These are phyloP conservation scores for Setophaga kirtlandii DNA, from an alignment of 2,113 vertebrate species.

Conservation along the genomic window DNA sequence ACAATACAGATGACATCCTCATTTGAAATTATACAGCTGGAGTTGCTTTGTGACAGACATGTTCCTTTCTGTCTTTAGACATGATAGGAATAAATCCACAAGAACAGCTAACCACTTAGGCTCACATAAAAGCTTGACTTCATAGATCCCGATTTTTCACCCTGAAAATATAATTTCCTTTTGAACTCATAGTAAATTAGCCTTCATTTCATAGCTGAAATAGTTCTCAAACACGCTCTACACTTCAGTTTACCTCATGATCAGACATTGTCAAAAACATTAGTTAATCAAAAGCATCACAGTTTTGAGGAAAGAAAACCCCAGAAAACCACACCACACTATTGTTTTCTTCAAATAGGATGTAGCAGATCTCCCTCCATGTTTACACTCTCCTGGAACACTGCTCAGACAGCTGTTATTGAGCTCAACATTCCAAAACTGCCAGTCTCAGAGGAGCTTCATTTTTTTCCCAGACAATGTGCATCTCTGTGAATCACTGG, in stretches of 20 bases:
- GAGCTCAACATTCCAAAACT: background rate
- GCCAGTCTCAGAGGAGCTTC: background rate
- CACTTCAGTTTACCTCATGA: background rate
- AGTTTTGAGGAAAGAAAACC: background rate
- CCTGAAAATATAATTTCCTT: background rate
- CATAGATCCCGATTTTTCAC: background rate
- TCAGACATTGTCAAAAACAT: background rate
- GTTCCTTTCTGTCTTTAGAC: background rate
- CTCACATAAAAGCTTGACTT: conserved; percentile 45
- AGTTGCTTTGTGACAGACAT: conserved; percentile 23
- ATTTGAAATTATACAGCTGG: conserved; percentile 29
- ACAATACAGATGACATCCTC: background rate
- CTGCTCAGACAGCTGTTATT: background rate
- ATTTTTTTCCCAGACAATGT: background rate
- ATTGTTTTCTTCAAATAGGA: background rate
- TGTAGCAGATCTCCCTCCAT: background rate
- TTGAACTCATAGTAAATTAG: conserved; percentile 55
- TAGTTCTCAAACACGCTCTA: background rate
- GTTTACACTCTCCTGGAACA: background rate
- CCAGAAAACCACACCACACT: background rate
- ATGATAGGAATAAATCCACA: conserved; percentile 47
- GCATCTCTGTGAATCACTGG: background rate
- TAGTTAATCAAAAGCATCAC: background rate
- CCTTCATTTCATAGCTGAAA: conserved; percentile 22
- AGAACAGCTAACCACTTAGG: conserved; percentile 37